Evolutionary conservation across 2,888 invertebrate species (phyloP).

Genomic region (Sepiola atlantica): DNA sequence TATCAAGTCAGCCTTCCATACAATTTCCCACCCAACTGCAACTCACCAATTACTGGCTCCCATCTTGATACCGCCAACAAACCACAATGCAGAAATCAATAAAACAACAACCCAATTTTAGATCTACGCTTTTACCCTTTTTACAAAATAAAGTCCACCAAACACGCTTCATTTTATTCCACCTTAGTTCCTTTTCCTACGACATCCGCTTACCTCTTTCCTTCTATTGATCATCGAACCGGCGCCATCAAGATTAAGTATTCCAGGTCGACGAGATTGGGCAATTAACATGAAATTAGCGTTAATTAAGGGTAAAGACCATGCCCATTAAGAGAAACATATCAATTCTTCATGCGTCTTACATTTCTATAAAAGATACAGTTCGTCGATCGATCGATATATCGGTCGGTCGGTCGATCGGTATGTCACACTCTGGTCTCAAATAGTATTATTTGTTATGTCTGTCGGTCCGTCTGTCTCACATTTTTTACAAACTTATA

Average conservation of each 20-base stretch:
- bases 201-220: neutral
- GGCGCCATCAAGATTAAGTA: neutral
- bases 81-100: neutral
- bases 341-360: neutral
- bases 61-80: neutral
- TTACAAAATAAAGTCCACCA: neutral
- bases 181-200: neutral
- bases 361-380: no score
- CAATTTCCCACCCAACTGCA: neutral
- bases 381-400: no score
- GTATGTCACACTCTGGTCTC: no score
- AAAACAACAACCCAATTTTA: neutral
- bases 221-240: neutral
- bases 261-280: neutral
- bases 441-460: no score
- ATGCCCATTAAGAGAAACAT: neutral
- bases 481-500: no score
- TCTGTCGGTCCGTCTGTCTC: no score
- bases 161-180: neutral
- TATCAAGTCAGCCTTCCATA: neutral
- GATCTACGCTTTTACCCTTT: neutral
- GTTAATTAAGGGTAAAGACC: neutral
- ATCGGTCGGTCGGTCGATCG: no score
- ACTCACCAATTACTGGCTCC: neutral
- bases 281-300: neutral